Base-by-base conservation (phyloP, 2,888 invertebrate genomes). In the Eudasyphora cyanicolor region DNA sequence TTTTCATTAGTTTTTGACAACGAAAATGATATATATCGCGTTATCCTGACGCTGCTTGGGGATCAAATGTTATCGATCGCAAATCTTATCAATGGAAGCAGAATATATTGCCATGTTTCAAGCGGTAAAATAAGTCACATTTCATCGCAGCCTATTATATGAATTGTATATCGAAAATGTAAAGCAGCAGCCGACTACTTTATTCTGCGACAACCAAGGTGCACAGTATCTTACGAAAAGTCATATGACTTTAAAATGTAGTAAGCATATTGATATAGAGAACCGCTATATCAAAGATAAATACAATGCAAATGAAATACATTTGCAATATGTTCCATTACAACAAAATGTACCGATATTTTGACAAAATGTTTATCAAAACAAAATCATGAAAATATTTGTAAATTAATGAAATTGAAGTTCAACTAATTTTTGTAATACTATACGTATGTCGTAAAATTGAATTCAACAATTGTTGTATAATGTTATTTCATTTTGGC, bases 81-180 rank as follows among this genome's bases (percentile, higher is more conserved):
- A 84, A 77, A 19, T 85, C 82, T 0, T 84, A 74, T 75, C 82
- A n/a, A 86, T 79, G 79, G 85, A 84, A 27, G 86, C 86, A 0
- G 85, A 87, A 49, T 86, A 87, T n/a, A 84, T 86, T 8, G 82
- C 80, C 1, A 49, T 86, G 45, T 84, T 82, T 38, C 82, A 85
- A 77, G 78, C 79, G 0, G 32, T 71, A 0, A 87, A 86, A 42
- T 84, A 85, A 19, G 67, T 86, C 14, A 29, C 54, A 8, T 86
- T 86, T 54, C 62, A 57, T 1, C 64, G 86, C 27, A 81, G 81
- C 21, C 62, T 87, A 67, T 57, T 85, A 7, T 5, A 57, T 0
- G 84, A 86, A 64, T 76, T 85, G 64, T 69, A 64, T 1, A 79
- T 85, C 5, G 21, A 64, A 2, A 8, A 51, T 8, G 14, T 29